Conservation (phyloP, 2,888 invertebrate species). For the Andricus quercusramuli region DNA sequence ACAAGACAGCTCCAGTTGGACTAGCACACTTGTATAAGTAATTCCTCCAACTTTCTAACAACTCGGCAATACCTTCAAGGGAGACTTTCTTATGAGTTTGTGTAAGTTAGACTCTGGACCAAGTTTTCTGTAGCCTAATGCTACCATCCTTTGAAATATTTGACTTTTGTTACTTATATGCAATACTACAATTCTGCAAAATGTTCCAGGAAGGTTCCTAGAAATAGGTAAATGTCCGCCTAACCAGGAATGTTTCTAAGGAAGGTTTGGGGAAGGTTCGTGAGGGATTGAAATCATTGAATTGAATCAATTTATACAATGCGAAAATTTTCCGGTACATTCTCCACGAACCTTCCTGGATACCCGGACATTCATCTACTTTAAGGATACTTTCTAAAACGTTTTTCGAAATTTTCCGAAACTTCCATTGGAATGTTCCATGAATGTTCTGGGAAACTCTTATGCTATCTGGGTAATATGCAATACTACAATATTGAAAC, state of each 20-base stretch:
- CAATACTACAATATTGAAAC: too few species aligned
- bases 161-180: not conserved
- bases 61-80: not conserved
- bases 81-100: conserved; percentile 25
- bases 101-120: not conserved
- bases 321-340: too few species aligned
- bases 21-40: conserved; percentile 19
- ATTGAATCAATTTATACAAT: too few species aligned
- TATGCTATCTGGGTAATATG: not conserved
- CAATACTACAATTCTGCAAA: not conserved
- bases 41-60: conserved; percentile 26
- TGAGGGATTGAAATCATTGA: too few species aligned
- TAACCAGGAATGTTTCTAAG: too few species aligned
- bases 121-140: not conserved
- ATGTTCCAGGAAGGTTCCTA: too few species aligned
- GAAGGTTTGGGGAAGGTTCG: too few species aligned
- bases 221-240: too few species aligned
- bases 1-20: conserved; percentile 20
- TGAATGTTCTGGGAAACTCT: not conserved
- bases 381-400: too few species aligned
- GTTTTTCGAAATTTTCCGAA: too few species aligned
- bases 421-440: not conserved
- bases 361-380: too few species aligned
- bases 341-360: too few species aligned
- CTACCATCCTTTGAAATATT: not conserved